A percentile compares a stretch with the other conserved stretches of the same genome.
phyloP scores from a whole-genome alignment of 2,888 invertebrate species.

The Pediacus dermestoides region DNA sequence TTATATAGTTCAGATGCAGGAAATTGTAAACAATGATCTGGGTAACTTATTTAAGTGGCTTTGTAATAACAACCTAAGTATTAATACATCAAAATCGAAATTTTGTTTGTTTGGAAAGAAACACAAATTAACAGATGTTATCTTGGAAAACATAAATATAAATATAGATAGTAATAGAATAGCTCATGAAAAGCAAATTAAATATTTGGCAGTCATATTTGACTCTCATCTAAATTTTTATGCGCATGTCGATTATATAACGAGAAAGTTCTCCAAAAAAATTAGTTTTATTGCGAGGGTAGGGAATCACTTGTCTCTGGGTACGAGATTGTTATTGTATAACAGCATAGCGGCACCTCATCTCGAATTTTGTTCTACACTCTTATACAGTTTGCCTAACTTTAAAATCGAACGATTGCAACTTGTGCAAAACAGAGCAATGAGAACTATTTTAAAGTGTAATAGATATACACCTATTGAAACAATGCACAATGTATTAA shows the following conservation, averaged over 20 bases:
- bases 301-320: neutral
- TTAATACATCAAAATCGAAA: conserved; percentile 2
- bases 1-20: neutral
- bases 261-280: conserved; percentile 2
- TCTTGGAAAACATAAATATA: neutral
- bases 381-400: neutral
- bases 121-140: neutral
- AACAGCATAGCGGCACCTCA: conserved; percentile 1
- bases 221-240: neutral
- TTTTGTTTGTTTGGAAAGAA: neutral
- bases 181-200: neutral
- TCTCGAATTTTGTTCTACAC: neutral
- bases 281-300: neutral
- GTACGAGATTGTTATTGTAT: neutral
- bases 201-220: conserved; percentile 3
- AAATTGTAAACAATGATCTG: neutral
- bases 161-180: neutral
- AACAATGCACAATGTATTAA: neutral
- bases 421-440: neutral
- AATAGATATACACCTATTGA: neutral
- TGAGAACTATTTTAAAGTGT: conserved; percentile 4
- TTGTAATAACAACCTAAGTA: neutral
- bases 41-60: neutral
- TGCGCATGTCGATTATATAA: neutral
- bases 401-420: neutral